Percentiles rank a stretch among this genome's conserved stretches.
Evolutionary conservation across 2,797 vertebrate species (phyloP).

Genomic region (Sebastes variabilis): DNA sequence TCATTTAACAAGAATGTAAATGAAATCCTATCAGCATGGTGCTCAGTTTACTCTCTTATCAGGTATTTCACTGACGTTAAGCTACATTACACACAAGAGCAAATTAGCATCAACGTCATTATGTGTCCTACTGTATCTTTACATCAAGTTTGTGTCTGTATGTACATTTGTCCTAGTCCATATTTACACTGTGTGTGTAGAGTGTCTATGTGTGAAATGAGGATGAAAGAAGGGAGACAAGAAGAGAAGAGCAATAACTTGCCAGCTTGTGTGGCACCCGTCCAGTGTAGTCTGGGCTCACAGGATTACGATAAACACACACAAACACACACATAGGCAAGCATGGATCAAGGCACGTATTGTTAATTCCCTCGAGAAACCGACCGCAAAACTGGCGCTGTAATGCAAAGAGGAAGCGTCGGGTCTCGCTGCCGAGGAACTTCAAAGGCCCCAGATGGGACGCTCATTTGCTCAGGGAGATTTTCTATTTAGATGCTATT

Average conservation of each 20-base stretch:
- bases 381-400: constrained; percentile 71
- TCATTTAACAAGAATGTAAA: constrained; percentile 46
- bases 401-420: constrained; percentile 81
- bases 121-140: constrained; percentile 14
- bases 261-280: neutral
- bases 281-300: constrained; percentile 15
- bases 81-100: constrained; percentile 36
- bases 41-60: constrained; percentile 31
- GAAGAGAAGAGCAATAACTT: constrained; percentile 8
- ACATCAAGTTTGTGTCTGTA: constrained; percentile 1
- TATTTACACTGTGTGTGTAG: neutral
- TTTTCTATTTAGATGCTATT: constrained; percentile 81
- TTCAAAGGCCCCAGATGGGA: constrained; percentile 82
- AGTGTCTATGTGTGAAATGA: neutral
- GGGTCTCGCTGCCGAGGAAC: constrained; percentile 72
- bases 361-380: constrained; percentile 69
- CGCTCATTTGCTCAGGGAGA: constrained; percentile 73
- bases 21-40: constrained; percentile 24
- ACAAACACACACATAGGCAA: constrained; percentile 17
- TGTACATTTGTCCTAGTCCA: neutral
- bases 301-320: constrained; percentile 12
- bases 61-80: constrained; percentile 3
- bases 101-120: constrained; percentile 34
- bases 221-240: neutral
- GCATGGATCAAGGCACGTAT: constrained; percentile 80